A percentile compares a stretch with the other conserved stretches of the same genome.
Evolutionary conservation across 2,113 vertebrate species (phyloP).

Genomic region (Sminthopsis crassicaudata): DNA sequence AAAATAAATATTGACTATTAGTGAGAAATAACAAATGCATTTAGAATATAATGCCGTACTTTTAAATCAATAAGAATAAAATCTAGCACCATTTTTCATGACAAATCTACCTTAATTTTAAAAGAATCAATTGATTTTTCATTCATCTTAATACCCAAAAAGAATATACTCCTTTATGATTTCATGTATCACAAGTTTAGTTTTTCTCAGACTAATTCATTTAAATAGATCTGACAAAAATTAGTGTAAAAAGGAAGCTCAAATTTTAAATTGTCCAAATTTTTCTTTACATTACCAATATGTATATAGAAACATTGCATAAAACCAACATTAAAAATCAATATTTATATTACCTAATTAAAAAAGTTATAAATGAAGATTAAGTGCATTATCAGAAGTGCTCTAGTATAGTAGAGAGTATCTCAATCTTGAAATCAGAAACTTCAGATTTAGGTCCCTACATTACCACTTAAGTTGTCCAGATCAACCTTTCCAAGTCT

Average conservation of each 20-base stretch:
- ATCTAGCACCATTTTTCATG: conserved; percentile 10
- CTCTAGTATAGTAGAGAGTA: background rate
- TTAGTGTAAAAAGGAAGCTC: background rate
- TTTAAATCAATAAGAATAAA: background rate
- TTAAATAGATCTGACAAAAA: conserved; percentile 35
- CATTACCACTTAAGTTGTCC: background rate
- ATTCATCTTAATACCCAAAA: conserved; percentile 21
- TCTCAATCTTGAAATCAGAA: background rate
- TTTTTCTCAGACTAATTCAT: conserved; percentile 22
- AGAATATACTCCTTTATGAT: background rate
- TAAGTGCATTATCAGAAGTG: background rate
- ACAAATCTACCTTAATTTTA: conserved; percentile 43
- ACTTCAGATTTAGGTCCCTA: background rate
- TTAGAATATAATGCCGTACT: background rate
- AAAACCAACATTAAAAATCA: background rate
- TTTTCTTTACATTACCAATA: background rate
- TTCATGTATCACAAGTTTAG: background rate
- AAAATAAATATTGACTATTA: conserved; percentile 46
- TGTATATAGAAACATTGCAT: background rate
- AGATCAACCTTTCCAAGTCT: background rate
- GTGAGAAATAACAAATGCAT: conserved; percentile 26
- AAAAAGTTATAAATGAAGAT: background rate
- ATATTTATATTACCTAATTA: background rate
- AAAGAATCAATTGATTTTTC: conserved; percentile 28
- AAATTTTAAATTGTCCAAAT: background rate